Conservation (phyloP, 2,888 invertebrate genomes). For the Cheilosia pagana region DNA sequence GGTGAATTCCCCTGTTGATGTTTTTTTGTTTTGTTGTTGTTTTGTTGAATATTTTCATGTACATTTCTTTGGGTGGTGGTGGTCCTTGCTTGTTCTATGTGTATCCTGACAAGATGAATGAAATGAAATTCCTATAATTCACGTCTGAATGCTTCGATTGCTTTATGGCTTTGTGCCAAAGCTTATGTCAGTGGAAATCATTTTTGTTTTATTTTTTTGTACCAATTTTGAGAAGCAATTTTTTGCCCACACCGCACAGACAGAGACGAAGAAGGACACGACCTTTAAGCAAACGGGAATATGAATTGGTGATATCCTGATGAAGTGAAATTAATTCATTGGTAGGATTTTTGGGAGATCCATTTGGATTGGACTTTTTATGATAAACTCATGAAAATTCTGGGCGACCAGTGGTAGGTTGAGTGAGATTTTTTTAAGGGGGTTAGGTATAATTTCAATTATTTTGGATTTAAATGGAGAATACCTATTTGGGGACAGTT, state of each 20-base stretch:
- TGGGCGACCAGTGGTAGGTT: not conserved
- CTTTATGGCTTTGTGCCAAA: constrained; percentile 72
- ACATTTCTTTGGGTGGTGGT: constrained; percentile 1
- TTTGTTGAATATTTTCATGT: constrained; percentile 28
- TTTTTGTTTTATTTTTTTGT: constrained; percentile 31
- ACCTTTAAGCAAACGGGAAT: constrained; percentile 53
- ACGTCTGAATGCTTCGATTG: constrained; percentile 74
- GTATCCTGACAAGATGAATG: constrained; percentile 64
- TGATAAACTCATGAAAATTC: constrained; percentile 66
- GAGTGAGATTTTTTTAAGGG: not conserved
- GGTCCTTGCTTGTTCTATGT: constrained; percentile 35
- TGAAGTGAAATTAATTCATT: constrained; percentile 69
- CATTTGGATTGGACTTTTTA: constrained; percentile 57
- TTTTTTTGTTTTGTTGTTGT: not conserved
- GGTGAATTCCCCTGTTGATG: constrained; percentile 23
- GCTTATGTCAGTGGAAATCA: constrained; percentile 59
- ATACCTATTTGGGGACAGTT: too few species aligned
- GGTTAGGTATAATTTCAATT: not conserved
- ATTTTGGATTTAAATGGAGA: too few species aligned
- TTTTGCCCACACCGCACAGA: constrained; percentile 38
- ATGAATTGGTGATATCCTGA: constrained; percentile 68
- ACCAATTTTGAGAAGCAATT: constrained; percentile 42
- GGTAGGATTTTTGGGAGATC: constrained; percentile 61
- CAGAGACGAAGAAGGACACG: constrained; percentile 53
- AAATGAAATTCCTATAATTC: constrained; percentile 73